A percentile compares a stretch with the other conserved stretches of the same genome.
These are phyloP conservation scores for Argyresthia goedartella DNA, from an alignment of 2,888 invertebrate genomes.

Conservation along the genomic window DNA sequence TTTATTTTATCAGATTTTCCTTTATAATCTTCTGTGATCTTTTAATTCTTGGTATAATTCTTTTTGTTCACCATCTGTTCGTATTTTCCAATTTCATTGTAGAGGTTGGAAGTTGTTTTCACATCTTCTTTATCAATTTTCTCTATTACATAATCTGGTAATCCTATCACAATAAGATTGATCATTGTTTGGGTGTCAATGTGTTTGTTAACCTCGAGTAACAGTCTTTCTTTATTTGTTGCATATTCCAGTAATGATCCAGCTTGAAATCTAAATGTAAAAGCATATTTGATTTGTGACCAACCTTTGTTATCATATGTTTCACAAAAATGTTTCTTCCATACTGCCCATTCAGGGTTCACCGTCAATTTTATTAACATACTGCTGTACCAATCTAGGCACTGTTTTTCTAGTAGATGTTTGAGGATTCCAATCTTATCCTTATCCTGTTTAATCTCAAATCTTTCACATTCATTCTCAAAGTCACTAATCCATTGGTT, in stretches of 20 bases:
- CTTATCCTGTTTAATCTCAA: conserved; percentile 4
- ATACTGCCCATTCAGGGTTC: background rate
- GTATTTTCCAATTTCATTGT: background rate
- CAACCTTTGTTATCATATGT: background rate
- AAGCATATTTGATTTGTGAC: background rate
- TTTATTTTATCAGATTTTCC: background rate
- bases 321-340: background rate
- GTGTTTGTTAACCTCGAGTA: background rate
- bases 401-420: conserved; percentile 4
- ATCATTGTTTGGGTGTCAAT: background rate
- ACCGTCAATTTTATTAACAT: background rate
- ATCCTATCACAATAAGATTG: background rate
- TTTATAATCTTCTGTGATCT: background rate
- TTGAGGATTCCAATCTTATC: conserved; percentile 8
- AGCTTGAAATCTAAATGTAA: background rate
- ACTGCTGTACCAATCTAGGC: background rate
- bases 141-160: background rate
- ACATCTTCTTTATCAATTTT: background rate
- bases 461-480: conserved; percentile 5
- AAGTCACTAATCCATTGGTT: conserved; percentile 7
- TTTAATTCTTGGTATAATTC: background rate
- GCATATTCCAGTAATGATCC: background rate
- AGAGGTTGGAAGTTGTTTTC: background rate
- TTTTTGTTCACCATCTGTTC: background rate
- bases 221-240: background rate